These are phyloP conservation scores for Amphipyra tragopoginis DNA, from an alignment of 2,888 invertebrate genomes.

Conservation along the genomic window DNA sequence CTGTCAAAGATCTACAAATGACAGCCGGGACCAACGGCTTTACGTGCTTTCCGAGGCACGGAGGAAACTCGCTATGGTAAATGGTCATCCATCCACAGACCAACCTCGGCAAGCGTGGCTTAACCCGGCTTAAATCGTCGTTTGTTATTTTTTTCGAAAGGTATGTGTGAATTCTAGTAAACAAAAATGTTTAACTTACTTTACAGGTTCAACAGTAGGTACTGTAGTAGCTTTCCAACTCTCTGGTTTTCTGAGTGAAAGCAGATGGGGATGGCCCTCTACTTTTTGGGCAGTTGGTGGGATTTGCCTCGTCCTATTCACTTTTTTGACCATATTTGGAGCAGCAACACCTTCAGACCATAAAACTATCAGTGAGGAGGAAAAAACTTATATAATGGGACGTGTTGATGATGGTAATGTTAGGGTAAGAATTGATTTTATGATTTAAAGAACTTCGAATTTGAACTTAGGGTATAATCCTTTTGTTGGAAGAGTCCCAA, in stretches of 20 bases:
- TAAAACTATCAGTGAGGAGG: constrained; percentile 80
- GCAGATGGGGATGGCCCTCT: constrained; percentile 91
- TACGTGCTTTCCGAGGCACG: too few relatives aligned
- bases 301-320: constrained; percentile 84
- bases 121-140: too few relatives aligned
- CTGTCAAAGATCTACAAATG: too few relatives aligned
- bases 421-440: constrained; percentile 53
- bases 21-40: too few relatives aligned
- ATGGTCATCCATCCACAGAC: too few relatives aligned
- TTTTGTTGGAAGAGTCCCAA: too few relatives aligned
- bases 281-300: constrained; percentile 91
- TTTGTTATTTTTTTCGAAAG: too few relatives aligned
- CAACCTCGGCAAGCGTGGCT: too few relatives aligned
- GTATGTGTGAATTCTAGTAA: background rate
- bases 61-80: too few relatives aligned
- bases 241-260: constrained; percentile 90
- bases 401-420: constrained; percentile 53
- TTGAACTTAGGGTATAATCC: too few relatives aligned
- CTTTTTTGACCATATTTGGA: constrained; percentile 81
- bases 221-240: constrained; percentile 91
- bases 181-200: background rate
- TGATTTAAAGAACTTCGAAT: too few relatives aligned
- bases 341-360: constrained; percentile 84
- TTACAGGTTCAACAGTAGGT: constrained; percentile 91
- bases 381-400: constrained; percentile 83